Conservation (phyloP, 2,888 invertebrate genomes). For the Agapostemon virescens region DNA sequence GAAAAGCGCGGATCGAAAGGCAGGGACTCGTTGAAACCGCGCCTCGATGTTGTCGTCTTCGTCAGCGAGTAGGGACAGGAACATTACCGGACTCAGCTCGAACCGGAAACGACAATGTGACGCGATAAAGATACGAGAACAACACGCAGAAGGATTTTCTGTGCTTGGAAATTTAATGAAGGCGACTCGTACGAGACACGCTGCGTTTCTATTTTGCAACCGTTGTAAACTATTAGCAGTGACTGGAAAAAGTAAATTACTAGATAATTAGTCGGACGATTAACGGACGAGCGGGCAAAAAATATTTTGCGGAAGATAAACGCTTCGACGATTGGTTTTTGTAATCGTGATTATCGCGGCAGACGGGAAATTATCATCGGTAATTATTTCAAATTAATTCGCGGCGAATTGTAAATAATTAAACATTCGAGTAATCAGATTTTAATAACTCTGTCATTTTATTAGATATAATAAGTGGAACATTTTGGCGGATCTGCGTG, state of each 20-base stretch:
- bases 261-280: not conserved
- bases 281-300: not conserved
- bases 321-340: not conserved
- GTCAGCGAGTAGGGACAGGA: slow-evolving; percentile 29
- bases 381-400: not conserved
- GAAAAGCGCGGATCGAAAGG: not conserved
- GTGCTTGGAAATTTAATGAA: slow-evolving; percentile 74
- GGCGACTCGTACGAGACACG: slow-evolving; percentile 45
- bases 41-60: slow-evolving; percentile 12
- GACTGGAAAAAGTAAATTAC: not conserved
- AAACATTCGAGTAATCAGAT: not conserved
- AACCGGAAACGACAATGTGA: slow-evolving; percentile 69
- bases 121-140: slow-evolving; percentile 71
- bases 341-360: not conserved
- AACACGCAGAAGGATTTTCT: slow-evolving; percentile 59
- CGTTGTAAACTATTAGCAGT: not conserved
- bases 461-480: too few relatives aligned
- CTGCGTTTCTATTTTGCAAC: slow-evolving; percentile 41
- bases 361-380: not conserved
- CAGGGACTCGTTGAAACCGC: not conserved
- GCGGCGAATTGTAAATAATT: not conserved
- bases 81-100: slow-evolving; percentile 46
- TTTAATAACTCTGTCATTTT: not conserved
- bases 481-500: too few relatives aligned
- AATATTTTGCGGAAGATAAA: not conserved